Conservation (phyloP, 2,797 vertebrate species). For the Eidolon dupreanum region DNA sequence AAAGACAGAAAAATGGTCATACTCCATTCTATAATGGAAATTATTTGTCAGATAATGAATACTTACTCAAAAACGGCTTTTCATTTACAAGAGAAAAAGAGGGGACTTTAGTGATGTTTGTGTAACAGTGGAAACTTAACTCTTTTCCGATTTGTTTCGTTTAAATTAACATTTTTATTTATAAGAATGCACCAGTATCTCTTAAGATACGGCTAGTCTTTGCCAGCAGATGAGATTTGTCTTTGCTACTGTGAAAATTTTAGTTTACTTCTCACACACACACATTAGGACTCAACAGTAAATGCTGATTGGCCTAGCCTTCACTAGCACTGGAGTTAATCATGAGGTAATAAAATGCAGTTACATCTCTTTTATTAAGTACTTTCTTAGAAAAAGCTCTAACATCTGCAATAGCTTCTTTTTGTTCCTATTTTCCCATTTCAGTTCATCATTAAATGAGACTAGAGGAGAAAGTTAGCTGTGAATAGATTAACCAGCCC, state of each 20-base stretch:
- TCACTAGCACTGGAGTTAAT: background rate
- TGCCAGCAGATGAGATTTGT: background rate
- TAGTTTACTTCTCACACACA: background rate
- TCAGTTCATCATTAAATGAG: background rate
- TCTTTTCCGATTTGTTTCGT: background rate
- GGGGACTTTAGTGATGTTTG: background rate
- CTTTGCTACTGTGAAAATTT: background rate
- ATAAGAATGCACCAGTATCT: background rate
- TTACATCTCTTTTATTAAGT: background rate
- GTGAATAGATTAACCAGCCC: background rate
- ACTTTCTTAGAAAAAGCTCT: background rate
- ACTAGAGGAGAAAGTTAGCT: background rate
- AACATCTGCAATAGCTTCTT: background rate
- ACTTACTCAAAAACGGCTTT: background rate
- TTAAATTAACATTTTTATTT: background rate
- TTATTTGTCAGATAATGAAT: background rate
- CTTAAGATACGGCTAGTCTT: background rate
- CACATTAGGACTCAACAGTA: background rate
- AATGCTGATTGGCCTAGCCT: background rate
- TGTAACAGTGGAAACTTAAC: background rate
- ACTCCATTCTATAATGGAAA: background rate
- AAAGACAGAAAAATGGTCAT: background rate
- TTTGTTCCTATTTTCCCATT: background rate
- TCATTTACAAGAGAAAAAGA: background rate
- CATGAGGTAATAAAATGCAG: background rate